Conservation (phyloP, 2,113 vertebrate genomes). For the Gymnogyps californianus region DNA sequence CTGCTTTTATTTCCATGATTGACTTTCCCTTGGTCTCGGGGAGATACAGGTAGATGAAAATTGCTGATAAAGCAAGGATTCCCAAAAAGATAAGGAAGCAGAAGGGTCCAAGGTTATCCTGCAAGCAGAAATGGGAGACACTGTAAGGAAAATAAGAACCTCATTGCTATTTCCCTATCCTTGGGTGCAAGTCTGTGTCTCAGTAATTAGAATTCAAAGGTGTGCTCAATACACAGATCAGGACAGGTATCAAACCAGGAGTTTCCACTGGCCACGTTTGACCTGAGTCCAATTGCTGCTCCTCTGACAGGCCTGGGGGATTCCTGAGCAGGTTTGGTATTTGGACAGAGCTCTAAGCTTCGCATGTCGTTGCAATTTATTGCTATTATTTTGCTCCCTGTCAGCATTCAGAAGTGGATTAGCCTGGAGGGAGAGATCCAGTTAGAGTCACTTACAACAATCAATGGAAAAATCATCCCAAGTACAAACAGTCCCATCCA, state of each 20-base stretch:
- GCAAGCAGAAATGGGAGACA: background rate
- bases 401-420: background rate
- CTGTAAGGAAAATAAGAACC: background rate
- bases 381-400: background rate
- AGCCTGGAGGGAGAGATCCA: background rate
- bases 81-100: slow-evolving; percentile 84
- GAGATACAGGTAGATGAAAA: slow-evolving; percentile 74
- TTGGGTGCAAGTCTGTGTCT: background rate
- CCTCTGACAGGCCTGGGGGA: background rate
- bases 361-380: background rate
- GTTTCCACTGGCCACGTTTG: background rate
- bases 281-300: background rate
- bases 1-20: slow-evolving; percentile 77
- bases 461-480: slow-evolving; percentile 68
- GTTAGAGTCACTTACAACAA: slow-evolving; percentile 61
- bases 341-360: background rate
- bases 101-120: slow-evolving; percentile 78
- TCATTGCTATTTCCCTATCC: background rate
- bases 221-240: background rate
- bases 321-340: background rate
- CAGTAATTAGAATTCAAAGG: background rate
- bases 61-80: slow-evolving; percentile 61
- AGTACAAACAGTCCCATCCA: slow-evolving; percentile 70
- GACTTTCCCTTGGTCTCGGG: slow-evolving; percentile 81
- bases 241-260: background rate